These are phyloP conservation scores for Pandemis cinnamomeana DNA, from an alignment of 2,888 invertebrate genomes.

Conservation along the genomic window DNA sequence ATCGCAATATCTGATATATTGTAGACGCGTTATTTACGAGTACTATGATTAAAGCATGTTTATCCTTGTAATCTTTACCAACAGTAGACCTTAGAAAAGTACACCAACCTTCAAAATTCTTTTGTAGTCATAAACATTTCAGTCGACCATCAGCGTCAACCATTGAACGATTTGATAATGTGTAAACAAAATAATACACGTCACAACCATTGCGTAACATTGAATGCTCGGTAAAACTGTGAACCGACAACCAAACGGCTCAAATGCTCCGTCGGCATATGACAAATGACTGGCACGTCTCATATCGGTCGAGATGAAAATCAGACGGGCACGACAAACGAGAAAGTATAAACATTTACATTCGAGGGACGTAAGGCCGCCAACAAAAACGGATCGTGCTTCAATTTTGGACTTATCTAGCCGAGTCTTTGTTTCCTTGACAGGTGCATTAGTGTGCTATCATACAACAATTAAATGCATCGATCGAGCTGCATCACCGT, in stretches of 20 bases:
- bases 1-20: slow-evolving; percentile 70
- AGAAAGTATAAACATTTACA: slow-evolving; percentile 84
- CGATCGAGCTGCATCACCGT: slow-evolving; percentile 74
- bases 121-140: background rate
- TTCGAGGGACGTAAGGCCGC: slow-evolving; percentile 63
- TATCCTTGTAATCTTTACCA: slow-evolving; percentile 20
- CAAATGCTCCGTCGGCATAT: slow-evolving; percentile 50
- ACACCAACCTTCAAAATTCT: background rate
- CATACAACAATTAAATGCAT: slow-evolving; percentile 83
- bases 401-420: slow-evolving; percentile 81
- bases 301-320: slow-evolving; percentile 67
- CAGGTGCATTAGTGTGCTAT: slow-evolving; percentile 84
- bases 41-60: slow-evolving; percentile 7
- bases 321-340: slow-evolving; percentile 64
- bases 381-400: slow-evolving; percentile 68
- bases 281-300: slow-evolving; percentile 80
- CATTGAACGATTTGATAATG: slow-evolving; percentile 11
- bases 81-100: background rate
- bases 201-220: slow-evolving; percentile 32
- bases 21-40: slow-evolving; percentile 35
- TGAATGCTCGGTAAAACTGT: slow-evolving; percentile 40
- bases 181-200: slow-evolving; percentile 34
- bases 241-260: slow-evolving; percentile 26
- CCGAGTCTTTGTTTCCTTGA: slow-evolving; percentile 80
- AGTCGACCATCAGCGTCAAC: slow-evolving; percentile 12